Percentiles rank a stretch among this genome's conserved stretches.
phyloP scores from a whole-genome alignment of 2,797 vertebrate species.

The Vireo griseus region DNA sequence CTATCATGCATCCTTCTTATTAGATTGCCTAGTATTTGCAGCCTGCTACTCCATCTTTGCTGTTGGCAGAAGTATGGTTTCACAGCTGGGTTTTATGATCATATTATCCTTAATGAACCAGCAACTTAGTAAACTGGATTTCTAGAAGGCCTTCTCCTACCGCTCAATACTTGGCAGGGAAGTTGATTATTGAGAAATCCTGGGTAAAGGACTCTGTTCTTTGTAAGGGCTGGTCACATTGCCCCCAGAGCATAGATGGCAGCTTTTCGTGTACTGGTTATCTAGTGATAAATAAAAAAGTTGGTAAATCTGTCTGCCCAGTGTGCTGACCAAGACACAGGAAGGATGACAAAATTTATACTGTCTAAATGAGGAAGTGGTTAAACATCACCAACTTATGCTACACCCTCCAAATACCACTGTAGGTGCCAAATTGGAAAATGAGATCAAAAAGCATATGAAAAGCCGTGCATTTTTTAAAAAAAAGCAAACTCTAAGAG shows the following conservation, averaged over 20 bases:
- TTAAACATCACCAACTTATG: neutral
- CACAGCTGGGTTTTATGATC: neutral
- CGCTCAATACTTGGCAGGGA: neutral
- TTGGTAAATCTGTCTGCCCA: neutral
- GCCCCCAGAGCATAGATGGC: neutral
- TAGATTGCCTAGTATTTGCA: neutral
- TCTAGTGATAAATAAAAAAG: neutral
- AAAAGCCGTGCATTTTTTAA: neutral
- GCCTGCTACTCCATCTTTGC: neutral
- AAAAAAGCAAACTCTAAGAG: neutral
- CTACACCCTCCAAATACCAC: neutral
- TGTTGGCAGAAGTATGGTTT: neutral
- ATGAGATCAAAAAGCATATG: neutral
- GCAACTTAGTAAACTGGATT: neutral
- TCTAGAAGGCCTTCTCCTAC: neutral
- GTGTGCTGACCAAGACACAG: neutral
- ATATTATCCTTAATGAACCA: neutral
- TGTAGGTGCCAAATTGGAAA: neutral
- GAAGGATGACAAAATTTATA: neutral
- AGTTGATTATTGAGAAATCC: constrained; percentile 16
- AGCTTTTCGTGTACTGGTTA: neutral
- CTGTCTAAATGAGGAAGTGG: neutral
- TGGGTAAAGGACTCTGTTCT: constrained; percentile 4
- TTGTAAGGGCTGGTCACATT: neutral
- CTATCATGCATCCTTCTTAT: neutral